Evolutionary conservation across 2,113 vertebrate genomes (phyloP).

Genomic region (Castor canadensis): DNA sequence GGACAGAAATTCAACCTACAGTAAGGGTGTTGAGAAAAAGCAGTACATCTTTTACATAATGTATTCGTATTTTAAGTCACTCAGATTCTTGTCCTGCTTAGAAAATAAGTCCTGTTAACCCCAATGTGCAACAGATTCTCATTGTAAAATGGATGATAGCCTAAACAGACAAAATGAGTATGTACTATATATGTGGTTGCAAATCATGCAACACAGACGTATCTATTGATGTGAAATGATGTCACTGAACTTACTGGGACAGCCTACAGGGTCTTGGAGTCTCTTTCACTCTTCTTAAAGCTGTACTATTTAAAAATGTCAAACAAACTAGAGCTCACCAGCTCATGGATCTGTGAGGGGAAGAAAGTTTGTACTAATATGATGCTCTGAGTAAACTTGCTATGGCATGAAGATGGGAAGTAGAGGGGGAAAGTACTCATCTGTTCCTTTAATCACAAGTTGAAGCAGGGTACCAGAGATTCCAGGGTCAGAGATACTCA

Average conservation of each 20-base stretch:
- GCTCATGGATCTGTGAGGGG: not conserved
- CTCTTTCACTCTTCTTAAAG: not conserved
- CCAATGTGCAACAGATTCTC: not conserved
- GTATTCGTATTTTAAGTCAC: conserved; percentile 13
- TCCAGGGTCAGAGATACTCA: not conserved
- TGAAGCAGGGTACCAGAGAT: not conserved
- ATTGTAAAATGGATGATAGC: not conserved
- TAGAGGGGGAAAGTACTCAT: not conserved
- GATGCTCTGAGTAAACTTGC: not conserved
- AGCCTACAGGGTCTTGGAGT: not conserved
- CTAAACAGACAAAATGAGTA: not conserved
- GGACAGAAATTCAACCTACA: not conserved
- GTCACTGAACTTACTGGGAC: no score
- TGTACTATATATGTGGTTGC: not conserved
- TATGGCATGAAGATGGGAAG: not conserved
- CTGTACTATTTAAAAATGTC: conserved; percentile 7
- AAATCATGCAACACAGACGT: not conserved
- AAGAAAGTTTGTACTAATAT: not conserved
- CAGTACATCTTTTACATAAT: not conserved
- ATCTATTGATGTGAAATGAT: not conserved
- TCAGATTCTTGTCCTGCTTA: not conserved
- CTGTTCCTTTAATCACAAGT: not conserved
- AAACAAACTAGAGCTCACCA: not conserved
- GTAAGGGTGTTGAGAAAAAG: not conserved
- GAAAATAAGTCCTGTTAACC: not conserved